A percentile compares a stretch with the other conserved stretches of the same genome.
phyloP scores from a whole-genome alignment of 2,888 invertebrate species.

The Tortricodes alternella region DNA sequence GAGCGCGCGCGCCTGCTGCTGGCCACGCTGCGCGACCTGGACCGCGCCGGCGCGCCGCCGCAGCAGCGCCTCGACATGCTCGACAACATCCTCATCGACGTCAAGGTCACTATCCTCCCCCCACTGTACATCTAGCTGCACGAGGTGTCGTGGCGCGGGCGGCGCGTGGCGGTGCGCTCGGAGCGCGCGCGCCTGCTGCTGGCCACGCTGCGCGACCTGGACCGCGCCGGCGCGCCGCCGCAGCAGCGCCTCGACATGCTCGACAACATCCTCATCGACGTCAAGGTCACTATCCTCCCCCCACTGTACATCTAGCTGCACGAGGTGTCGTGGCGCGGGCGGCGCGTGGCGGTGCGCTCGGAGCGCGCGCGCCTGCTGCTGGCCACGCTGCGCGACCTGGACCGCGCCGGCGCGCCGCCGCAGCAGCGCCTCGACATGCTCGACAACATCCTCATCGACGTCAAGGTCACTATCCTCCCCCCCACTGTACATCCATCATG shows the following conservation, averaged over 20 bases:
- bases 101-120: too few species aligned
- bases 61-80: slow-evolving; percentile 91
- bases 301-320: too few species aligned
- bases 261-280: slow-evolving; percentile 96
- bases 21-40: slow-evolving; percentile 89
- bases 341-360: slow-evolving; percentile 91
- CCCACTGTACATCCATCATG: too few species aligned
- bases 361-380: slow-evolving; percentile 92
- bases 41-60: slow-evolving; percentile 85
- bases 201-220: slow-evolving; percentile 89
- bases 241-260: slow-evolving; percentile 91
- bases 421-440: slow-evolving; percentile 91
- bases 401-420: slow-evolving; percentile 85
- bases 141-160: slow-evolving; percentile 96
- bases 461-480: too few species aligned
- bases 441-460: slow-evolving; percentile 96
- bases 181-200: slow-evolving; percentile 92
- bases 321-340: slow-evolving; percentile 96
- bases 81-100: slow-evolving; percentile 96
- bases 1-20: slow-evolving; percentile 92
- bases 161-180: slow-evolving; percentile 91
- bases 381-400: slow-evolving; percentile 89
- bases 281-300: too few species aligned
- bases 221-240: slow-evolving; percentile 85
- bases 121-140: too few species aligned